Percentiles rank a stretch among this genome's conserved stretches.
Evolutionary conservation across 2,113 vertebrate genomes (phyloP).

Genomic region (Bujurquina vittata): DNA sequence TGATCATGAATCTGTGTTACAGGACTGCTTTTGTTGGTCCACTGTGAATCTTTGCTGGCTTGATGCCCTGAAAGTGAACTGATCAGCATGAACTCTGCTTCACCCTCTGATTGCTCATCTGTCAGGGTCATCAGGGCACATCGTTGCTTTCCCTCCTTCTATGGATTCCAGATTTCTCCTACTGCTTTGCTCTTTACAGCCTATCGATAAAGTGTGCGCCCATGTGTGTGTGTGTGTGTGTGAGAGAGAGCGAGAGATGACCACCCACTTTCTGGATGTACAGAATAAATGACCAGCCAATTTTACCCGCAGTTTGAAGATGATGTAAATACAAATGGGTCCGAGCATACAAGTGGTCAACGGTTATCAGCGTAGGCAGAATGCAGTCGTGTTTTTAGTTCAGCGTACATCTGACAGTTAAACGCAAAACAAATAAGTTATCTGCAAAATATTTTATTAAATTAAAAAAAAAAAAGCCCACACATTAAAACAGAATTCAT

Average conservation of each 20-base stretch:
- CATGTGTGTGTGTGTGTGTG: too few relatives aligned
- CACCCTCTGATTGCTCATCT: constrained; percentile 64
- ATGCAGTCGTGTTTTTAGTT: fast-evolving
- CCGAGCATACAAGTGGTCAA: neutral
- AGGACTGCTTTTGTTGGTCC: neutral
- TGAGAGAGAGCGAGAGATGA: neutral
- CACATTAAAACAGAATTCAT: constrained; percentile 59
- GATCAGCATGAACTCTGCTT: constrained; percentile 64
- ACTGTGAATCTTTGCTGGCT: constrained; percentile 21
- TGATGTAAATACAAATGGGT: too few relatives aligned
- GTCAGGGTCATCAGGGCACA: constrained; percentile 57
- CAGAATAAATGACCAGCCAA: too few relatives aligned
- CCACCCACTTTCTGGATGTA: constrained; percentile 14
- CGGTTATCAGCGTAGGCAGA: neutral
- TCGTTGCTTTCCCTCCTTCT: constrained; percentile 41
- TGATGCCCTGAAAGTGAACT: constrained; percentile 61
- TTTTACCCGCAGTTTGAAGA: too few relatives aligned
- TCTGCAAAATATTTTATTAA: constrained; percentile 76
- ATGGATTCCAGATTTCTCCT: constrained; percentile 59
- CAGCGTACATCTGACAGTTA: too few relatives aligned
- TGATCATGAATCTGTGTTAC: neutral
- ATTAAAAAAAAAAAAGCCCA: constrained; percentile 69
- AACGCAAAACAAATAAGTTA: neutral
- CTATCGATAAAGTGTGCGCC: constrained; percentile 49
- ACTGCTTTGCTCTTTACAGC: constrained; percentile 22